Base-by-base conservation (phyloP, 2,797 vertebrate genomes). In the Naso thynnoides region DNA sequence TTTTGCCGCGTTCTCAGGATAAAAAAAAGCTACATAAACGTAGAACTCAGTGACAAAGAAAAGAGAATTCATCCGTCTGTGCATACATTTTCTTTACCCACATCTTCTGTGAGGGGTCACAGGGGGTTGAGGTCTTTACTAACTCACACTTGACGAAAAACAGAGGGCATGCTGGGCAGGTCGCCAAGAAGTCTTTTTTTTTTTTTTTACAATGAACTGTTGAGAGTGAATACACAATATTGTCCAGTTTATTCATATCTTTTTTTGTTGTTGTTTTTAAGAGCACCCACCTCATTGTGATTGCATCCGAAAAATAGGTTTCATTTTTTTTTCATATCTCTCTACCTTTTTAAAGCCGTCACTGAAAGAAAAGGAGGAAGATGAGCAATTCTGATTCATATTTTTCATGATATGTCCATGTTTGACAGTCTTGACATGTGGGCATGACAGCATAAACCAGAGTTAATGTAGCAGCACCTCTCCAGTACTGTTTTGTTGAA, bases 401-500 rank as follows among this genome's bases (percentile, higher is more conserved):
- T 69, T 33, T 64, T 50, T 65, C 41, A n/a, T 58, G 21, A 50
- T 29, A 2, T 47, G 44, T 70, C 63, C 16, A 4, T 42, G 15
- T 56, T 41, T 77, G 65, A 76, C 72, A 70, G 57, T 29, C 73
- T 45, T 74, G 66, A 79, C 72, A 68, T 1, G 6, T 14, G 15
- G 13, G 13, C 63, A 33, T 62, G 59, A 71, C 60, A 36, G 61
- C 60, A 52, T 78, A 59, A 81, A 81, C 14, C 60, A 15, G 26
- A 73, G 60, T 78, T 65, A 84, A 84, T 53, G 57, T 23, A 19
- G 29, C 62, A 56, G 31, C 31, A 33, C 59, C 39, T 48, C 76
- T 72, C 63, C 42, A 5, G n/a, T 4, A 8, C 13, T 16, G 41
- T 66, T 56, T 47, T 74, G 44, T 23, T 53, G 19, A 76, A 81